Evolutionary conservation across 2,113 vertebrate species (phyloP).

Genomic region (Myotis brandtii): DNA sequence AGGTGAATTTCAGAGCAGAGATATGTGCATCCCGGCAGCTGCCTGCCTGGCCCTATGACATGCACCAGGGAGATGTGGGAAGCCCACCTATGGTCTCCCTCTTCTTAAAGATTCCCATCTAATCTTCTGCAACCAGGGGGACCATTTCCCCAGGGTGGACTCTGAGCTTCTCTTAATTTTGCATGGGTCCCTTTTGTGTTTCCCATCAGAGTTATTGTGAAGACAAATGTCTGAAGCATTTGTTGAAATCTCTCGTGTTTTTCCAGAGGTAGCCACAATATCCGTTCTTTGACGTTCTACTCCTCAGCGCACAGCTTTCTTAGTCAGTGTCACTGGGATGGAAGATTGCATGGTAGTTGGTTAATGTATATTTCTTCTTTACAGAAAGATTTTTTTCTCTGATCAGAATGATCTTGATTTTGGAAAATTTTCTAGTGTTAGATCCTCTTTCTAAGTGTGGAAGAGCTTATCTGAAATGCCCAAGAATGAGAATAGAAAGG

Average conservation of each 20-base stretch:
- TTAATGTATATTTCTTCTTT: background rate
- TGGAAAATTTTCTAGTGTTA: background rate
- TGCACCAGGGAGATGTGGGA: background rate
- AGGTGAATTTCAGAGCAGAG: background rate
- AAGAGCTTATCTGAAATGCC: background rate
- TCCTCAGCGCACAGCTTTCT: background rate
- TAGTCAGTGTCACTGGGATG: background rate
- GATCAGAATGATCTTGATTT: background rate
- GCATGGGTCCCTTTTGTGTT: background rate
- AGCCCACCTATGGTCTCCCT: background rate
- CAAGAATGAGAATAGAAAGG: background rate
- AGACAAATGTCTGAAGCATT: conserved; percentile 1
- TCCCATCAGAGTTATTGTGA: background rate
- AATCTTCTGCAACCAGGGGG: background rate
- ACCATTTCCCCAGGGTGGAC: background rate
- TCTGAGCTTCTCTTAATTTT: conserved; percentile 60
- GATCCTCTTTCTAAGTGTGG: background rate
- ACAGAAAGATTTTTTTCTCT: background rate
- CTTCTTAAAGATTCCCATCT: background rate
- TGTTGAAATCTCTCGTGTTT: rapidly evolving
- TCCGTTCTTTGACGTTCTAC: background rate
- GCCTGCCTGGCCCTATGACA: background rate
- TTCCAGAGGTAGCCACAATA: background rate
- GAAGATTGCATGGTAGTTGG: background rate
- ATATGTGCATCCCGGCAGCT: background rate